Base-by-base conservation (phyloP, 2,113 vertebrate species). In the Leptodactylus fuscus region DNA sequence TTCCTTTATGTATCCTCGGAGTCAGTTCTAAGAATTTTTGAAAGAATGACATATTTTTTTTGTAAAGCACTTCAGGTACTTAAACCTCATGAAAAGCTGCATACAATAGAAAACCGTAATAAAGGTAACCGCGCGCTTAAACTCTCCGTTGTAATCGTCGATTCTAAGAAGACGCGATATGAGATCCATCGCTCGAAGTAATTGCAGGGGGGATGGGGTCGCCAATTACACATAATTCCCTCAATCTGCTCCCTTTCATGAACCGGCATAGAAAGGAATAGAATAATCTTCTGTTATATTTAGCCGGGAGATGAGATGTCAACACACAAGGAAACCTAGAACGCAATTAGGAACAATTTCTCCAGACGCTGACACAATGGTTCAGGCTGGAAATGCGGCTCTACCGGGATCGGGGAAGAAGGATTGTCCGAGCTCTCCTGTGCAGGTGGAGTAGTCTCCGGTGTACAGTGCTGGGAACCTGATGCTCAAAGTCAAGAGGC, bases 261-360 rank as follows among this genome's bases (percentile, higher is more conserved):
- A 62, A 55, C 32, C n/a, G 0, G 5, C 73, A 27, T 22, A 10
- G 10, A 83, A 18, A 34, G 60, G 70, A 36, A 83, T n/a, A n/a
- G 53, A 36, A 36, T 51, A 70, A 82, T 70, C 81, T 38, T 65
- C 38, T 71, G 46, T 32, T 83, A 48, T 62, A 60, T 83, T 62
- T 76, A 46, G 51, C 76, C 18, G 16, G 36, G 38, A 44, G 53
- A 41, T 27, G 49, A 27, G 48, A 82, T 73, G 81, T 27, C 81
- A 58, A 55, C 69, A 75, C 51, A 46, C 29, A 8, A 1, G 38
- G 46, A 67, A 69, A 79, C 29, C n/a, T 55, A 58, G 74, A 34
- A 79, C n/a, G 13, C 44, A 79, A 79, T 53, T 48, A 78, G 75
- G 29, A 69, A 27, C 49, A 22, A 79, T 85, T 85, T 78, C 83